Percentiles rank a stretch among this genome's conserved stretches.
These are phyloP conservation scores for Aphrophora alni DNA, from an alignment of 2,888 invertebrate species.

Conservation along the genomic window DNA sequence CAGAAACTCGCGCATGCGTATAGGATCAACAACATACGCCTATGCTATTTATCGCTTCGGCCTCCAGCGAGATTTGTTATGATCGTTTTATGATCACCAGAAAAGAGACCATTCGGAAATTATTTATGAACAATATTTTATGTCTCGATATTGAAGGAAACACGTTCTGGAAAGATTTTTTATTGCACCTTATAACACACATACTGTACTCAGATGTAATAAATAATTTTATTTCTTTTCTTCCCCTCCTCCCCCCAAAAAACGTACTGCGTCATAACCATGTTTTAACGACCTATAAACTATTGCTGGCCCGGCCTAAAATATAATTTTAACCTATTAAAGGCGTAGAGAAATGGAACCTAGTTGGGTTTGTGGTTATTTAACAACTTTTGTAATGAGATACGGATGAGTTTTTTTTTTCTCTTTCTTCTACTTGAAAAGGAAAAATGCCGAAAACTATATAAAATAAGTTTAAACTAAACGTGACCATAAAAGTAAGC, in stretches of 20 bases:
- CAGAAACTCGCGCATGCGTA: not conserved
- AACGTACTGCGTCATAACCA: not conserved
- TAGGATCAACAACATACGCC: too few relatives aligned
- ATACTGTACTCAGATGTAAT: not conserved
- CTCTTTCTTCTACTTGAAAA: too few relatives aligned
- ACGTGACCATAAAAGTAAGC: not conserved
- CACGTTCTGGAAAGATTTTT: not conserved
- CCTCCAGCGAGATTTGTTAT: not conserved
- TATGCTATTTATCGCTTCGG: too few relatives aligned
- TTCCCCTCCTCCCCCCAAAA: not conserved
- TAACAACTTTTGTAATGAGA: not conserved
- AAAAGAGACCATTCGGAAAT: not conserved
- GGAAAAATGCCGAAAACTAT: not conserved
- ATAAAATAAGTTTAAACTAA: not conserved
- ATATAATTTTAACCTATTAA: conserved; percentile 1
- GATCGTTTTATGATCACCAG: not conserved
- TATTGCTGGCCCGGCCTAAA: conserved; percentile 4
- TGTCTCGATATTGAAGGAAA: not conserved
- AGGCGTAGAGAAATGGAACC: not conserved
- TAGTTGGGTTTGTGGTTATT: not conserved
- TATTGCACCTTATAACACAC: not conserved
- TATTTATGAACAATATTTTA: conserved; percentile 9
- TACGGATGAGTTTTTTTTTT: not conserved
- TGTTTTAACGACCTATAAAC: not conserved
- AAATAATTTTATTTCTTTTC: conserved; percentile 6